Percentiles rank a stretch among this genome's conserved stretches.
These are phyloP conservation scores for Pipra filicauda DNA, from an alignment of 2,113 vertebrate species.

Conservation along the genomic window DNA sequence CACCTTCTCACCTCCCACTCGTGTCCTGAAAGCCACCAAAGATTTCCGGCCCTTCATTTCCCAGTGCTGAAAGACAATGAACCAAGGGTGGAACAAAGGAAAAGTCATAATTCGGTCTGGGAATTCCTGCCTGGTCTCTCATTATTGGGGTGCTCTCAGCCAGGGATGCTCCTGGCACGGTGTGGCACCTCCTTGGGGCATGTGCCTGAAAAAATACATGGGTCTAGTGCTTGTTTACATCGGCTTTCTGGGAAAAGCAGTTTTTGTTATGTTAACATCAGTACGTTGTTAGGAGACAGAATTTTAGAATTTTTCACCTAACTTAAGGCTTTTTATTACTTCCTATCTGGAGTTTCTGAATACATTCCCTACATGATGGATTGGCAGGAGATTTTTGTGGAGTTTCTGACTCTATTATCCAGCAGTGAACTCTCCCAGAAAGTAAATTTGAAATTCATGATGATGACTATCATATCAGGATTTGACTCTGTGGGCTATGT, in stretches of 20 bases:
- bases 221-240: background rate
- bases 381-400: constrained; percentile 18
- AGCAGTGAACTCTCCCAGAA: constrained; percentile 13
- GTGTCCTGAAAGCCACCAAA: background rate
- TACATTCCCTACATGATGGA: background rate
- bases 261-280: background rate
- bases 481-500: background rate
- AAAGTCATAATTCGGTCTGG: fast-evolving
- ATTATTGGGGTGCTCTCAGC: fast-evolving
- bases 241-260: background rate
- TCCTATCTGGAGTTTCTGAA: background rate
- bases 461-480: background rate
- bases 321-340: background rate
- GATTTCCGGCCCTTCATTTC: background rate
- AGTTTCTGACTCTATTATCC: constrained; percentile 43
- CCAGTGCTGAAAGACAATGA: background rate
- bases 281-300: background rate
- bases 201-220: background rate
- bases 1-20: background rate
- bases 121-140: background rate
- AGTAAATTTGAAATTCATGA: constrained; percentile 4
- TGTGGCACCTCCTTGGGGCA: too few species aligned
- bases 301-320: background rate
- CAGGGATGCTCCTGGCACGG: background rate
- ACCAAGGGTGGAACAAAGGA: background rate